Conservation (phyloP, 2,797 vertebrate genomes). For the Parauchenoglanis punctatus region DNA sequence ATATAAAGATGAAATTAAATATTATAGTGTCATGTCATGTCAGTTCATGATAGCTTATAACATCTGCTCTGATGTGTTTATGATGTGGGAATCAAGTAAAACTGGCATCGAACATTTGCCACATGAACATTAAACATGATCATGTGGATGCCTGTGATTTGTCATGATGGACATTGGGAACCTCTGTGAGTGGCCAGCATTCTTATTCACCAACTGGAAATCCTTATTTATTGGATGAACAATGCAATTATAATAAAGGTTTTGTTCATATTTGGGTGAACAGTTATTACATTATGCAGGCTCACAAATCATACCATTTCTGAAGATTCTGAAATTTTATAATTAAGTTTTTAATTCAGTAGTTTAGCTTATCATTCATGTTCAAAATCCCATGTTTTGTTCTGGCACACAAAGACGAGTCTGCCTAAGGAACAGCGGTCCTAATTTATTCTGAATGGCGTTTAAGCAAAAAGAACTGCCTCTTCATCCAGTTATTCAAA, state of each 20-base stretch:
- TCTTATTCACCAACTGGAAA: not conserved
- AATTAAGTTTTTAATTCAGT: not conserved
- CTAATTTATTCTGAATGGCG: slow-evolving; percentile 12
- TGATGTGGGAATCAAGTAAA: not conserved
- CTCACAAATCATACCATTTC: not conserved
- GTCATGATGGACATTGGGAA: not conserved
- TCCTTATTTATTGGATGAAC: not conserved
- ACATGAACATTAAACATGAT: too few relatives aligned
- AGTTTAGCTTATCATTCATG: slow-evolving; percentile 26
- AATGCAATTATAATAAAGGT: slow-evolving; percentile 5
- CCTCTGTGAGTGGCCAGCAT: not conserved
- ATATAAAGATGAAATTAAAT: not conserved
- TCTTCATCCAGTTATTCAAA: slow-evolving; percentile 12
- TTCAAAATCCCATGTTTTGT: slow-evolving; percentile 19
- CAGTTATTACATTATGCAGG: not conserved
- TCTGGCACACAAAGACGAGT: not conserved
- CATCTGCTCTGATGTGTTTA: not conserved
- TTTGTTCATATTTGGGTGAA: not conserved
- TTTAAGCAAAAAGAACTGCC: not conserved
- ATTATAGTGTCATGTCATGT: not conserved
- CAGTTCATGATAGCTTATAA: not conserved
- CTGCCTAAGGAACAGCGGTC: not conserved
- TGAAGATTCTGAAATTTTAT: not conserved
- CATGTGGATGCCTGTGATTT: not conserved
- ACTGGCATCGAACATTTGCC: not conserved